A percentile compares a stretch with the other conserved stretches of the same genome.
Conservation (phyloP, 1,140 invertebrate species). For the Homalodisca vitripennis region DNA sequence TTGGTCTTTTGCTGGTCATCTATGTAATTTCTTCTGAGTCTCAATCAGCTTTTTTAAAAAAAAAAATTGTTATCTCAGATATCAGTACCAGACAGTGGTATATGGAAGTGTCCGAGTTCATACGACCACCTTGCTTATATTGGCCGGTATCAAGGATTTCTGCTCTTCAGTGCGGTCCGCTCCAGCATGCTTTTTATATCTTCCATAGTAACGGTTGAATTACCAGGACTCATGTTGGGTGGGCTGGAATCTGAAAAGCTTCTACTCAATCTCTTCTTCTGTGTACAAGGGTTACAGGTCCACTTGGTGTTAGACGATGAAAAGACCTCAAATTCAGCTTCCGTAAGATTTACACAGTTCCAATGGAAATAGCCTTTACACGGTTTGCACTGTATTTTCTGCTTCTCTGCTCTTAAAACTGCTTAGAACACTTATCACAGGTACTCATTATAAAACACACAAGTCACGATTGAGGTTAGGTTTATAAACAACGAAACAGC, state of each 20-base stretch:
- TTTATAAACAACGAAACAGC: no score
- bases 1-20: no score
- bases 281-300: background rate
- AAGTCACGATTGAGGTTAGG: no score
- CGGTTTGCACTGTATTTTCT: background rate
- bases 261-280: background rate
- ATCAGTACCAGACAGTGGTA: no score
- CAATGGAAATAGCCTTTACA: background rate
- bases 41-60: no score
- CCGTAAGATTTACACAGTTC: background rate
- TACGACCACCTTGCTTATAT: no score
- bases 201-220: background rate
- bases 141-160: no score
- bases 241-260: background rate
- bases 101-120: no score
- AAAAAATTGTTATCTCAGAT: no score
- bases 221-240: background rate
- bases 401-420: background rate
- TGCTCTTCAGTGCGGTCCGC: no score
- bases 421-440: background rate
- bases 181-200: background rate
- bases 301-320: background rate
- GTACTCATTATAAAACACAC: no score
- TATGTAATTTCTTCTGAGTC: no score
- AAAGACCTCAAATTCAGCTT: background rate